Conservation (phyloP, 2,888 invertebrate species). For the Cosmopolites sordidus region DNA sequence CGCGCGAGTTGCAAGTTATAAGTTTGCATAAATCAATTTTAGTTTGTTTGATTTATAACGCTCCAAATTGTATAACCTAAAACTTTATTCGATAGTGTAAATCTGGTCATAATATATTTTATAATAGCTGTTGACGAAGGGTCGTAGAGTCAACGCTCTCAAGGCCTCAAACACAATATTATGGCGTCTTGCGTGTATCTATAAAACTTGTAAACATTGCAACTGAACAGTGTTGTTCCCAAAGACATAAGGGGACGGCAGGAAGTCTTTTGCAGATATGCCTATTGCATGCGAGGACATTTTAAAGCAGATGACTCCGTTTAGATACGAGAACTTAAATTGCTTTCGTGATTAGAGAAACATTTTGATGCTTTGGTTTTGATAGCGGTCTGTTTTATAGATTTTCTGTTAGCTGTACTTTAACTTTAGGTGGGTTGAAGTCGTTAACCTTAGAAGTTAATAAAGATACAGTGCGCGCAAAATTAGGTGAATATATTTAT, state of each 20-base stretch:
- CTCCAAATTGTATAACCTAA: too few relatives aligned
- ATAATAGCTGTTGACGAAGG: too few relatives aligned
- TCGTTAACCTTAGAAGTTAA: too few relatives aligned
- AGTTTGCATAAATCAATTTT: too few relatives aligned
- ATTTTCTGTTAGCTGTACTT: too few relatives aligned
- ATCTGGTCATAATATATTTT: too few relatives aligned
- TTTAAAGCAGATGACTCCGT: constrained; percentile 10
- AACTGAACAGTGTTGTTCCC: constrained; percentile 8
- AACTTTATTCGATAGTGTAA: too few relatives aligned
- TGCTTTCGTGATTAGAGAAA: background rate
- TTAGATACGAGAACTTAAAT: background rate
- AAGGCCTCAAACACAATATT: constrained; percentile 7
- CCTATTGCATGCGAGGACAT: constrained; percentile 9
- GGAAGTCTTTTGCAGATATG: constrained; percentile 13
- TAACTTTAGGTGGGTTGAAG: too few relatives aligned
- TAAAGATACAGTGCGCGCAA: too few relatives aligned
- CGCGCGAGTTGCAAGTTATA: too few relatives aligned
- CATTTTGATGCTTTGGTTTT: background rate
- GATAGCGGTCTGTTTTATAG: background rate
- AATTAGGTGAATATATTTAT: too few relatives aligned
- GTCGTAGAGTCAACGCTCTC: constrained; percentile 3
- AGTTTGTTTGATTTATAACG: too few relatives aligned
- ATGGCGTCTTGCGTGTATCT: constrained; percentile 3
- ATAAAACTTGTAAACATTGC: constrained; percentile 3
- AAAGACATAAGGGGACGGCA: constrained; percentile 2